Percentiles rank a stretch among this genome's conserved stretches.
phyloP scores from a whole-genome alignment of 2,888 invertebrate genomes.

The Stenoptilia bipunctidactyla region DNA sequence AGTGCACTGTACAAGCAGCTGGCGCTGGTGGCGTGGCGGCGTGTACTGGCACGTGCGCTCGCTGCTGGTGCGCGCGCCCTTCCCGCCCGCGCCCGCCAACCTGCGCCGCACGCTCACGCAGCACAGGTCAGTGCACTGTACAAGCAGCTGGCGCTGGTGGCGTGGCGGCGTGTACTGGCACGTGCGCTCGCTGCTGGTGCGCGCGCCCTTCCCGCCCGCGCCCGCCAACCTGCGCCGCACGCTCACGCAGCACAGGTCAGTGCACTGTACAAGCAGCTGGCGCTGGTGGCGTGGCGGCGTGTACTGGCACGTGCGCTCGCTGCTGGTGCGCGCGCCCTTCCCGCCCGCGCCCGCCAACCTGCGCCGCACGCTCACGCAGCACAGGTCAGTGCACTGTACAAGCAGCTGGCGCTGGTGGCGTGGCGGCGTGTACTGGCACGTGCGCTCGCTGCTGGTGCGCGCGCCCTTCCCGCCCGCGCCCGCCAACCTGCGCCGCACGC shows the following conservation, averaged over 20 bases:
- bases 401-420: slow-evolving; percentile 4
- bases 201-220: not conserved
- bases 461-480: not conserved
- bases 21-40: not conserved
- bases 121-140: too few relatives aligned
- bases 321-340: too few relatives aligned
- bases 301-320: too few relatives aligned
- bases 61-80: slow-evolving; percentile 52
- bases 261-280: not conserved
- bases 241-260: too few relatives aligned
- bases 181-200: not conserved
- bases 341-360: too few relatives aligned
- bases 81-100: too few relatives aligned
- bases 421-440: slow-evolving; percentile 6
- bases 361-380: too few relatives aligned
- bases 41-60: slow-evolving; percentile 75
- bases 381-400: too few relatives aligned
- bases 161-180: not conserved
- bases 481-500: too few relatives aligned
- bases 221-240: too few relatives aligned
- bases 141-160: not conserved
- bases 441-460: not conserved
- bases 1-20: slow-evolving; percentile 77
- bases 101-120: too few relatives aligned
- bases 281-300: not conserved